A percentile compares a stretch with the other conserved stretches of the same genome.
Evolutionary conservation across 2,888 invertebrate genomes (phyloP).

Genomic region (Ommatoiulus sabulosus): DNA sequence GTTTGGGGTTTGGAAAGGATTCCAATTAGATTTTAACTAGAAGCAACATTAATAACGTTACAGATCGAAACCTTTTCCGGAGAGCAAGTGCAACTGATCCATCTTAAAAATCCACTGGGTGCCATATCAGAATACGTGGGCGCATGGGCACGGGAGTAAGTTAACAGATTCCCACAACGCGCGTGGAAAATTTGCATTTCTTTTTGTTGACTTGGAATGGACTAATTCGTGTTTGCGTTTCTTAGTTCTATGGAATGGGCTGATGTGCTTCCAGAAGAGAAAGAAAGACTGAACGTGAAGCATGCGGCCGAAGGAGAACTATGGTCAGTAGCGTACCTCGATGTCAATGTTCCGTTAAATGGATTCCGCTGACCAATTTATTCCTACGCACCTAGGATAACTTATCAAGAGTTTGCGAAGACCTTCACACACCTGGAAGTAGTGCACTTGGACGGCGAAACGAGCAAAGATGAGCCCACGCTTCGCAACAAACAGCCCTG

Average conservation of each 20-base stretch:
- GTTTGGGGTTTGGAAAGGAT: too few species aligned
- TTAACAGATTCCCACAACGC: neutral
- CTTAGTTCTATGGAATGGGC: conserved; percentile 79
- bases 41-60: neutral
- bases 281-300: conserved; percentile 77
- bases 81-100: conserved; percentile 80
- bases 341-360: neutral
- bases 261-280: conserved; percentile 78
- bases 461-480: conserved; percentile 85
- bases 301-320: conserved; percentile 79
- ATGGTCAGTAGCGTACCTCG: conserved; percentile 71
- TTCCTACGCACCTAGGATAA: conserved; percentile 74
- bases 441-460: conserved; percentile 87
- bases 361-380: neutral
- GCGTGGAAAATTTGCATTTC: neutral
- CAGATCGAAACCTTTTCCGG: conserved; percentile 78
- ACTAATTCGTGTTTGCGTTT: neutral
- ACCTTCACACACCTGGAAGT: conserved; percentile 86
- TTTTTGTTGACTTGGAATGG: neutral
- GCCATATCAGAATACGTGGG: conserved; percentile 76
- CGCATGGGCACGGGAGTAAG: conserved; percentile 74
- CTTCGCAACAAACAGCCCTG: conserved; percentile 83
- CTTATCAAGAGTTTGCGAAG: conserved; percentile 83
- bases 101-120: conserved; percentile 76
- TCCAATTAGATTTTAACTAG: too few species aligned